Base-by-base conservation (phyloP, 2,888 invertebrate species). In the Idaea dimidiata region DNA sequence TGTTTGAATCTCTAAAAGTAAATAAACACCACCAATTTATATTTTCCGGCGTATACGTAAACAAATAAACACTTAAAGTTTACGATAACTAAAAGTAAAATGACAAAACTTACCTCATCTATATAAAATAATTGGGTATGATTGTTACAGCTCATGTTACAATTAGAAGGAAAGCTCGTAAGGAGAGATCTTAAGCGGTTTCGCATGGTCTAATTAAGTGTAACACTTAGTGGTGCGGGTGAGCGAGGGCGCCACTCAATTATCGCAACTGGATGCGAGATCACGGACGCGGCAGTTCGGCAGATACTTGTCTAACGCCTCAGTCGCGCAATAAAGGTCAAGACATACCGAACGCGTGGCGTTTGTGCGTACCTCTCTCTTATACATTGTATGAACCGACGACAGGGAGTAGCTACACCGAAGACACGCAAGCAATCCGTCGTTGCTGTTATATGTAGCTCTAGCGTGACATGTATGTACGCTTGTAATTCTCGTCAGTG, bases 151-250 rank as follows among this genome's bases (percentile, higher is more conserved):
- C 75, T 82, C 82, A 81, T 79, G 79, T 79, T 78, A 80, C 81
- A 81, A 83, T 43, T 43, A 43, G 43, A 10, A 43, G 43, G 14
- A 43, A 43, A 79, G 79, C 78, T 76, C 72, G 62, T 64, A 64
- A 59, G 72, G 68, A 80, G 82, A 71, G 75, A 76, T 73, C 76
- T 79, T 81, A 87, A 84, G 82, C 79, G 80, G 80, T 81, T 85
- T 87, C 88, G 84, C 85, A 85, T 88, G 85, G 84, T 83, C 85
- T 89, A 88, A 89, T 90, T 89, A 90, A 88, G 87, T 81, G 84
- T 78, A 80, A 85, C 84, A 84, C 87, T 87, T 84, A 84, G 78
- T 73, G 75, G 72, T 71, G 77, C 72, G 80, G 80, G 71, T 74
- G 81, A 76, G 80, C 66, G 80, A 77, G 85, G 84, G 81, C 74